These are phyloP conservation scores for Eciton burchellii DNA, from an alignment of 1,140 invertebrate species.

Conservation along the genomic window DNA sequence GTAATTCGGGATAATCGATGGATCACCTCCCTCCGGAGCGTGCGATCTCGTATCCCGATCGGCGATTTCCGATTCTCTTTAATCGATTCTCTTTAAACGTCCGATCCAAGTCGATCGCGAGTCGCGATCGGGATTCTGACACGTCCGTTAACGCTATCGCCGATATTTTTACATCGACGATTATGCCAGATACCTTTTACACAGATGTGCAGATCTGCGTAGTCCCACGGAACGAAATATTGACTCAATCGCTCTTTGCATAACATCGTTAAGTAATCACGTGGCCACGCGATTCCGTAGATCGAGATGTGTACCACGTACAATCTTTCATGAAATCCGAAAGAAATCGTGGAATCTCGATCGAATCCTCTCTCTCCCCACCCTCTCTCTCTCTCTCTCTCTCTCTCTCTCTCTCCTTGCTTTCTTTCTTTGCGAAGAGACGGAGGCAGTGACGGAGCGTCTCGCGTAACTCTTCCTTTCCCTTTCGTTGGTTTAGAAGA, in stretches of 20 bases:
- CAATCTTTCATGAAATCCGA: slow-evolving; percentile 12
- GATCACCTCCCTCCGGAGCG: background rate
- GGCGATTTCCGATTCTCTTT: background rate
- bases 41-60: background rate
- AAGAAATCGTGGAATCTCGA: background rate
- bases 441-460: background rate
- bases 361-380: background rate
- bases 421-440: background rate
- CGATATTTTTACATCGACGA: too few species aligned
- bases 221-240: background rate
- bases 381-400: too few species aligned
- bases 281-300: background rate
- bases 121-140: background rate
- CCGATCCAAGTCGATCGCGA: background rate
- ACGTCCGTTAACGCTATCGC: background rate
- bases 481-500: slow-evolving; percentile 49
- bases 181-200: background rate
- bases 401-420: background rate
- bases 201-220: background rate
- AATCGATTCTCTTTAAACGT: too few species aligned
- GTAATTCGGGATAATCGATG: background rate
- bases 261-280: slow-evolving; percentile 24
- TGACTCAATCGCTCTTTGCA: slow-evolving; percentile 3
- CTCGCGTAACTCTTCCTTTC: slow-evolving; percentile 38
- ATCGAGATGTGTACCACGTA: background rate